Evolutionary conservation across 2,113 vertebrate species (phyloP).

Genomic region (Microtus ochrogaster): DNA sequence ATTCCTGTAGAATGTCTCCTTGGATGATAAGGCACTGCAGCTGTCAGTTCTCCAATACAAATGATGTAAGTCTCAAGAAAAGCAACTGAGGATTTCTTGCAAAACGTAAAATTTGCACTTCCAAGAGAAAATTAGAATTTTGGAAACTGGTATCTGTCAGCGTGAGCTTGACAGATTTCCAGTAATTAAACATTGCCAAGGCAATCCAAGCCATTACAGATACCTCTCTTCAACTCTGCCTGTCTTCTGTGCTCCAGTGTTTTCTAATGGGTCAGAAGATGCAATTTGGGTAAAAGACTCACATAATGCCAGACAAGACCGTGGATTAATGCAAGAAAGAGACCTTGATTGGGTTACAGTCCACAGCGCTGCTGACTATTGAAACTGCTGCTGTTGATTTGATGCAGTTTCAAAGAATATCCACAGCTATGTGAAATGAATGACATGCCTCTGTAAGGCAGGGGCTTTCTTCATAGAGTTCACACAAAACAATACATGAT

Average conservation of each 20-base stretch:
- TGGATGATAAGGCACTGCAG: neutral
- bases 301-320: too few species aligned
- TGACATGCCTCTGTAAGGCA: neutral
- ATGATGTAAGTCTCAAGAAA: neutral
- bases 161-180: neutral
- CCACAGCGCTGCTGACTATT: neutral
- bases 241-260: neutral
- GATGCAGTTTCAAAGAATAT: neutral
- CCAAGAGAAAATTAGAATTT: neutral
- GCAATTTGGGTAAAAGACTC: neutral
- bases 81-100: neutral
- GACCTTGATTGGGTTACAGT: neutral
- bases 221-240: neutral
- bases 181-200: neutral
- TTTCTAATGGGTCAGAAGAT: neutral
- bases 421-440: neutral
- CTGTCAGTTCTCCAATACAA: neutral
- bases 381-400: neutral
- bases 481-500: neutral
- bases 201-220: neutral
- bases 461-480: neutral
- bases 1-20: neutral
- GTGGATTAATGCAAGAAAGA: neutral
- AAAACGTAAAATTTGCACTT: neutral
- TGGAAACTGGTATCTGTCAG: neutral